phyloP scores from a whole-genome alignment of 2,113 vertebrate genomes.

The Epinephelus lanceolatus region DNA sequence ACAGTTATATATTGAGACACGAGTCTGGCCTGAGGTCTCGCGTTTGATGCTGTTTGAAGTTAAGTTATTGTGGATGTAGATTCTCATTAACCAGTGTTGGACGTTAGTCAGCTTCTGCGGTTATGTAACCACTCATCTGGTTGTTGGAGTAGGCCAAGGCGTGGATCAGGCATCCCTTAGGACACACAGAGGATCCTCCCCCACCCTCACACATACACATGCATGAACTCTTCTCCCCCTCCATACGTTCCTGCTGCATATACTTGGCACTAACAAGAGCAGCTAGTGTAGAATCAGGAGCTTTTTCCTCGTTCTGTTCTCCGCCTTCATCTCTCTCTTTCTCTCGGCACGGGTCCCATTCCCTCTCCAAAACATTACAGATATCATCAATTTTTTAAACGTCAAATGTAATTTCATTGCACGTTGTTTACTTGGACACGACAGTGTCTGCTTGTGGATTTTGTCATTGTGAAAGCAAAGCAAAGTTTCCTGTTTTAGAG shows the following conservation, averaged over 20 bases:
- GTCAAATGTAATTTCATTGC: constrained; percentile 57
- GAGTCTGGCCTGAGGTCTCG: constrained; percentile 25
- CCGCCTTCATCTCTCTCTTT: constrained; percentile 17
- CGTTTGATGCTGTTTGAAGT: constrained; percentile 67
- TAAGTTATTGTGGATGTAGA: constrained; percentile 67
- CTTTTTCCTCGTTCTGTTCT: constrained; percentile 30
- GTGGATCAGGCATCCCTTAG: constrained; percentile 80
- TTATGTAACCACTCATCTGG: constrained; percentile 82
- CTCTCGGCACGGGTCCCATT: constrained; percentile 1
- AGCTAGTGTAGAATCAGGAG: constrained; percentile 43
- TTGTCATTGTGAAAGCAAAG: constrained; percentile 56
- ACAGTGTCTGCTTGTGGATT: constrained; percentile 43
- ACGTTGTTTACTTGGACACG: constrained; percentile 62
- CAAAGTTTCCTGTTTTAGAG: constrained; percentile 71
- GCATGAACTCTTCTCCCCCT: constrained; percentile 42
- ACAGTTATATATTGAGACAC: background rate
- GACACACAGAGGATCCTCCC: constrained; percentile 70
- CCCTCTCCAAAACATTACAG: constrained; percentile 30
- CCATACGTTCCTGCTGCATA: constrained; percentile 43
- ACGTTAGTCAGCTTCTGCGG: constrained; percentile 65
- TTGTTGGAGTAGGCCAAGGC: constrained; percentile 74
- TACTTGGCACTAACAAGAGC: constrained; percentile 44
- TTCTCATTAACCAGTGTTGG: constrained; percentile 73
- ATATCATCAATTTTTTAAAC: constrained; percentile 60
- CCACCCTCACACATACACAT: constrained; percentile 27